Base-by-base conservation (phyloP, 1,140 invertebrate genomes). In the Acromyrmex echinatior region DNA sequence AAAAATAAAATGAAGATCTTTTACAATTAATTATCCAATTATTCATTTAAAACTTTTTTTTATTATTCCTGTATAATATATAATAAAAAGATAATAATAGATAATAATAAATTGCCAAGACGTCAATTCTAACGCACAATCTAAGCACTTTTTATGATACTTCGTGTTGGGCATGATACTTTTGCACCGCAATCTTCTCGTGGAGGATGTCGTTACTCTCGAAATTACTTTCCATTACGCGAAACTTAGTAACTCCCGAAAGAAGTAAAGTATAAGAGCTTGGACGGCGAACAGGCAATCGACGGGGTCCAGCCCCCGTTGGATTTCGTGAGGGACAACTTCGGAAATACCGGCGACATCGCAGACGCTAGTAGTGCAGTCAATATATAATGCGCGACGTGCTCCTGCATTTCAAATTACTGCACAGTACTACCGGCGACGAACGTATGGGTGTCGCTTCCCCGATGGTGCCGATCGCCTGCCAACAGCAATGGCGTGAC, bases 321-420 rank as follows among this genome's bases (percentile, higher is more conserved):
- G 35, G 56, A 84, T 76, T 84, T 84, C 39, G 70, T 62, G 70
- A 84, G 70, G 58, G 70, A 84, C 80, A 74, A 76, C 56, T 84
- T 84, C 70, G 80, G 80, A 74, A 74, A 82, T 82, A 18, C 56
- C 56, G 45, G 25, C 80, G 80, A 82, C 80, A 82, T 74, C 28
- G 80, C 39, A 58, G 68, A 45, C 25, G 56, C 80, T 84, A 74
- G 80, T 74, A 74, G 80, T 49, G 80, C 70, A 84, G 80, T 76
- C 80, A 84, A 84, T 84, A 84, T 84, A 84, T 84, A 84, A 84
- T 84, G 80, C 80, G 80, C 80, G 80, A 84, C 80, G 70, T 84
- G 80, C 39, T 84, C 80, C 56, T 84, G 80, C 80, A 84, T 84
- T 84, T 84, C 80, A 51, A 84, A 84, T 84, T 84, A 84, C 70